A percentile compares a stretch with the other conserved stretches of the same genome.
Evolutionary conservation across 2,113 vertebrate genomes (phyloP).

Genomic region (Corythornis cristatus): DNA sequence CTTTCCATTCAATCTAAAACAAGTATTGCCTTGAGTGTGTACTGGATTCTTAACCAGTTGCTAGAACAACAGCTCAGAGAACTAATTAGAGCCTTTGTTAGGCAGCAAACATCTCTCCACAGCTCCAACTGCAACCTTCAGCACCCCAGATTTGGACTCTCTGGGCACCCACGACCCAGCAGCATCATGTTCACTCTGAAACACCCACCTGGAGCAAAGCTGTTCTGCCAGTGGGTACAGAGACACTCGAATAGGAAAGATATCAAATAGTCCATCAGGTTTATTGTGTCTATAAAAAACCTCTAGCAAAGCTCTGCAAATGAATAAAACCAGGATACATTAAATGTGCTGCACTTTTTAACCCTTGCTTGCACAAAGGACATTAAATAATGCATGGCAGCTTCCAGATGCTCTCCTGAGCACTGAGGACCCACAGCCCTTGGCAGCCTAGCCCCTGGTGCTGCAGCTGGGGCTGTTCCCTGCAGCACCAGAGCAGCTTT

Average conservation of each 20-base stretch:
- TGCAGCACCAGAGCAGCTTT: accelerated
- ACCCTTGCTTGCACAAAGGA: background rate
- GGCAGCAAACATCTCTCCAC: background rate
- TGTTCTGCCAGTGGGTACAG: accelerated
- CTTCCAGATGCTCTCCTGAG: background rate
- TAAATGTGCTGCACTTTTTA: background rate
- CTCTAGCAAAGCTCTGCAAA: background rate
- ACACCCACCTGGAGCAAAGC: accelerated
- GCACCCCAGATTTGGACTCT: accelerated
- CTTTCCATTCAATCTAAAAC: accelerated
- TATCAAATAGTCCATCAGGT: accelerated
- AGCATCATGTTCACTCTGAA: accelerated
- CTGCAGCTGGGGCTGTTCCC: background rate
- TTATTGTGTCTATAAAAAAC: background rate
- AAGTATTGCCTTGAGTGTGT: background rate
- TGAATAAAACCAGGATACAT: background rate
- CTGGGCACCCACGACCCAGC: accelerated
- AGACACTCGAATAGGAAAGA: background rate
- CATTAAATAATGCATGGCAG: accelerated
- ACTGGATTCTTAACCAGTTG: background rate
- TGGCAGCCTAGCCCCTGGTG: accelerated
- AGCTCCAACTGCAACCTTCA: background rate
- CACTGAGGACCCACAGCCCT: accelerated
- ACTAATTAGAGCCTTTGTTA: background rate
- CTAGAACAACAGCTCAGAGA: background rate